A percentile compares a stretch with the other conserved stretches of the same genome.
These are phyloP conservation scores for Elysia chlorotica DNA, from an alignment of 1,140 invertebrate species.

Conservation along the genomic window DNA sequence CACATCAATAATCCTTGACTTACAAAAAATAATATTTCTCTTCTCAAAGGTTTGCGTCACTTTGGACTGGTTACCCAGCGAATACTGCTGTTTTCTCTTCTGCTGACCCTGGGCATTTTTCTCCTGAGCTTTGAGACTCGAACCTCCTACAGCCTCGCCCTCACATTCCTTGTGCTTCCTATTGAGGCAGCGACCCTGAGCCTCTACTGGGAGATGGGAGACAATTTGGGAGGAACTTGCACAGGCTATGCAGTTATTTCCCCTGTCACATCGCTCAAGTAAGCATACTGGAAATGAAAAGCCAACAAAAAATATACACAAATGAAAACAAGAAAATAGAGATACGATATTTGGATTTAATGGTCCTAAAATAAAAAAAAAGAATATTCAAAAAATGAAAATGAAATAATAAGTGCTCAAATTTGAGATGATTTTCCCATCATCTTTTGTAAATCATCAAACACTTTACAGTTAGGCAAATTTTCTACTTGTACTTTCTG, in stretches of 20 bases:
- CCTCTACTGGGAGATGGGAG: conserved; percentile 53
- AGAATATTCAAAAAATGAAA: no score
- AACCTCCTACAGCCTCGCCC: conserved; percentile 47
- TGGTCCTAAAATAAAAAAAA: no score
- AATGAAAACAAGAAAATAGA: no score
- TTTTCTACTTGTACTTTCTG: no score
- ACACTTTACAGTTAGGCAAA: no score
- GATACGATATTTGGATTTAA: no score
- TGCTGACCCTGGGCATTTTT: conserved; percentile 45
- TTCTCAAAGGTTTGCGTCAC: conserved; percentile 42
- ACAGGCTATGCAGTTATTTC: conserved; percentile 58
- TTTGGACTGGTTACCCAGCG: conserved; percentile 56
- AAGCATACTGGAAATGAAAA: no score
- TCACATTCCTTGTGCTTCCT: conserved; percentile 49
- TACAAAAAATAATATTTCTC: neutral
- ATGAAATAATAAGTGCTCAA: no score
- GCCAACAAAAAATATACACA: no score
- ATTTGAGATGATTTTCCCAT: no score
- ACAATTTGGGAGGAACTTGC: conserved; percentile 55
- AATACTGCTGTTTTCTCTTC: conserved; percentile 45
- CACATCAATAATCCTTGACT: no score
- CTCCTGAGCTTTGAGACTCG: conserved; percentile 55
- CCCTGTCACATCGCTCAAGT: conserved; percentile 51
- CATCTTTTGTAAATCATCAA: no score
- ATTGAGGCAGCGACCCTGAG: conserved; percentile 52